Base-by-base conservation (phyloP, 2,113 vertebrate species). In the Lepisosteus oculatus region DNA sequence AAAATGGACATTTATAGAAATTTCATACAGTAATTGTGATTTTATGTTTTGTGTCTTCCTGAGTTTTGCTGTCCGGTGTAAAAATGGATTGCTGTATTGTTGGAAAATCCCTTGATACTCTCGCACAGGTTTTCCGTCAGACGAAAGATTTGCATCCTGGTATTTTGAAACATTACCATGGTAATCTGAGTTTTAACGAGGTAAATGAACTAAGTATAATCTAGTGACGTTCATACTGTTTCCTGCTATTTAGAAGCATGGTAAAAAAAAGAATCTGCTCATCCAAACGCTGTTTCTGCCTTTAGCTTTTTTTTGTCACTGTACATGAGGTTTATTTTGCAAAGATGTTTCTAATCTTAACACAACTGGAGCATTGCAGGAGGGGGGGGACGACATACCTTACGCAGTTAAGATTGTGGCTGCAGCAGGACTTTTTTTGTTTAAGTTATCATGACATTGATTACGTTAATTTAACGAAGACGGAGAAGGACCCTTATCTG, bases 11-110 rank as follows among this genome's bases (percentile, higher is more conserved):
- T 14, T 1, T 51, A 43, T 66, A 9, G 47, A 51, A 51, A 51
- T 51, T 14, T 66, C 65, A 2, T 8, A 8, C 11, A 63, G 55
- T 43, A 43, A 57, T 44, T 76, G 15, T 55, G n/a, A 61, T 72
- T 43, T 47, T 72, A 72, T 76, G 67, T 69, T 76, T 65, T 62
- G 70, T 8, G 70, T 61, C 47, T 14, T 4, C 13, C 6, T 11
- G 61, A 13, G 17, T 43, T 61, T 63, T 29, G 29, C 61, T 51
- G 69, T 59, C 59, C 6, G 29, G 8, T 43, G 41, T 14, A 42
- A 15, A 12, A 57, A 6, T 29, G 41, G 13, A 29, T 55, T n/a
- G 55, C 63, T 43, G 45, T 51, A 54, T 62, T 43, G 45, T 43
- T 14, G 14, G 44, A 17, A 7, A 6, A n/a, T 54, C n/a, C 51